Evolutionary conservation across 2,888 invertebrate species (phyloP).

Genomic region (Rhimphoctona megacephalus): DNA sequence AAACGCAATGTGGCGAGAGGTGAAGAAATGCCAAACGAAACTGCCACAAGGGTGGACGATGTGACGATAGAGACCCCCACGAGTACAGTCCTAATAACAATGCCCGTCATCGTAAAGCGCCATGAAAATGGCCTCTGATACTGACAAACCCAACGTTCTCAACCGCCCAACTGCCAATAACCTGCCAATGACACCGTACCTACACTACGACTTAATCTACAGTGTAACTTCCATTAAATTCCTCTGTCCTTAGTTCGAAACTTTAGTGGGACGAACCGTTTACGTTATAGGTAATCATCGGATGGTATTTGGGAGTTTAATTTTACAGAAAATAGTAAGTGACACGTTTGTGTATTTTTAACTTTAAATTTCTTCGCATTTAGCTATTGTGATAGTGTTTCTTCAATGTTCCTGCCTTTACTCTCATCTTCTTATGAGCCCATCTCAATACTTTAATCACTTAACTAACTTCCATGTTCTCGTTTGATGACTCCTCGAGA

Average conservation of each 20-base stretch:
- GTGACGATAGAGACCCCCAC: constrained; percentile 38
- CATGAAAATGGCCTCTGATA: constrained; percentile 79
- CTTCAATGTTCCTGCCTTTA: neutral
- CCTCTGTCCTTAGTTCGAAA: neutral
- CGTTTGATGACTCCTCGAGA: no score
- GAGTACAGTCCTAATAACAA: constrained; percentile 77
- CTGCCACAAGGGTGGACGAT: constrained; percentile 37
- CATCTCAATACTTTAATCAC: neutral
- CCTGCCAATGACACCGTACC: constrained; percentile 72
- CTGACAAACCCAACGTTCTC: constrained; percentile 75
- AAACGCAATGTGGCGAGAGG: constrained; percentile 42
- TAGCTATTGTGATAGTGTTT: neutral
- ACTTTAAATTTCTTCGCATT: neutral
- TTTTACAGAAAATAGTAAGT: neutral
- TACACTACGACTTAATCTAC: neutral
- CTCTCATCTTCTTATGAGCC: neutral
- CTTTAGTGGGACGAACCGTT: neutral
- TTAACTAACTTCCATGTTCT: neutral
- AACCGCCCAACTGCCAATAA: constrained; percentile 79
- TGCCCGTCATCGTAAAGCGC: constrained; percentile 80
- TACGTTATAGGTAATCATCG: neutral
- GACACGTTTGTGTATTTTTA: neutral
- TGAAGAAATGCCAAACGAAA: constrained; percentile 43
- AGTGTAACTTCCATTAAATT: neutral
- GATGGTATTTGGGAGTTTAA: neutral